phyloP scores from a whole-genome alignment of 2,113 vertebrate genomes.

The Gulo gulo region DNA sequence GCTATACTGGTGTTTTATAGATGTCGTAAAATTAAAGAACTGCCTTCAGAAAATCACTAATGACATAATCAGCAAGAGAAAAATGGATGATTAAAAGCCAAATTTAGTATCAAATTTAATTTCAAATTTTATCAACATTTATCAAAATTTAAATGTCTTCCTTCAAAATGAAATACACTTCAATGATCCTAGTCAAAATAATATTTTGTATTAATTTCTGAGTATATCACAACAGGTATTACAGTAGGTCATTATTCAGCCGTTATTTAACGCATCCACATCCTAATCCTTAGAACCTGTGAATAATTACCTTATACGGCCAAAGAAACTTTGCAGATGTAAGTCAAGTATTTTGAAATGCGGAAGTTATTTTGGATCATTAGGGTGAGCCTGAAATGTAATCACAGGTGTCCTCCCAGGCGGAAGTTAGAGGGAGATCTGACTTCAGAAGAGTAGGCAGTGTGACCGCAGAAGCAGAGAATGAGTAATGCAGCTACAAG shows the following conservation, averaged over 20 bases:
- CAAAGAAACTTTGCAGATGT: neutral
- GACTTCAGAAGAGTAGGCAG: neutral
- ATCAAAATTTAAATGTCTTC: neutral
- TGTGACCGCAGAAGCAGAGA: neutral
- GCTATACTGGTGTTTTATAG: neutral
- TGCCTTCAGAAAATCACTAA: constrained; percentile 22
- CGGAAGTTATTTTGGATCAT: neutral
- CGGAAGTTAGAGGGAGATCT: neutral
- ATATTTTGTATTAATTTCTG: neutral
- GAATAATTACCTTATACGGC: neutral
- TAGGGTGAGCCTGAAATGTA: neutral
- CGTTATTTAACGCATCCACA: neutral
- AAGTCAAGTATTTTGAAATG: neutral
- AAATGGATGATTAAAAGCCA: neutral
- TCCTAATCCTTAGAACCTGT: neutral
- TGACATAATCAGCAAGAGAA: neutral
- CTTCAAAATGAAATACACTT: neutral
- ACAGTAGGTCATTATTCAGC: neutral
- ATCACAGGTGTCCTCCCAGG: neutral
- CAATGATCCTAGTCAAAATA: neutral
- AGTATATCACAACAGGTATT: neutral
- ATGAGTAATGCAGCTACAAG: neutral
- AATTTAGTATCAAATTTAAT: neutral
- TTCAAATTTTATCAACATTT: neutral
- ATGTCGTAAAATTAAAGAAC: constrained; percentile 25